phyloP scores from a whole-genome alignment of 2,888 invertebrate species.

The Mythimna lalbum region DNA sequence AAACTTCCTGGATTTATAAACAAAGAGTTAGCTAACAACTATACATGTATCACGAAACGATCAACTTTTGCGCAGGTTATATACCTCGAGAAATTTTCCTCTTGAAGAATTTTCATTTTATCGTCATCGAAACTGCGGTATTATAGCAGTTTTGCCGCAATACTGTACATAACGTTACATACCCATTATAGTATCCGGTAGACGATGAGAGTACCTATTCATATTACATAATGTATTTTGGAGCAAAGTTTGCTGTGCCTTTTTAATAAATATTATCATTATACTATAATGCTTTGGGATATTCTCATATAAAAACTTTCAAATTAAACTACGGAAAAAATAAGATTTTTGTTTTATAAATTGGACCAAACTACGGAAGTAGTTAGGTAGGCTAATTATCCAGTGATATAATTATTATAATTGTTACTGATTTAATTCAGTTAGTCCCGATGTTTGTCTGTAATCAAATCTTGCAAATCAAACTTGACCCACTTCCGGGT shows the following conservation, averaged over 20 bases:
- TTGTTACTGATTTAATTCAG: too few species aligned
- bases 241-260: background rate
- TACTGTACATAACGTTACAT: conserved; percentile 53
- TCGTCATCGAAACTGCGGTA: conserved; percentile 51
- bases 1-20: conserved; percentile 77
- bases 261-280: background rate
- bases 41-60: conserved; percentile 68
- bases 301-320: background rate
- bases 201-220: conserved; percentile 22
- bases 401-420: too few species aligned
- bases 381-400: too few species aligned
- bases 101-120: conserved; percentile 70
- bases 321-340: background rate
- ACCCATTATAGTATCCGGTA: conserved; percentile 51
- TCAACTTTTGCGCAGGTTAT: conserved; percentile 66
- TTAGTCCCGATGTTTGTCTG: too few species aligned
- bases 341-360: background rate
- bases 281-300: background rate
- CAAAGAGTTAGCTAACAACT: conserved; percentile 69
- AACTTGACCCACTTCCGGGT: too few species aligned
- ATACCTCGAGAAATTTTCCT: conserved; percentile 62
- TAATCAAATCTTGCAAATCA: too few species aligned
- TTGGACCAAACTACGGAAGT: background rate
- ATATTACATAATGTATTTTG: conserved; percentile 3
- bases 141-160: conserved; percentile 43